Conservation (phyloP, 1,140 invertebrate genomes). For the Cyclina sinensis region DNA sequence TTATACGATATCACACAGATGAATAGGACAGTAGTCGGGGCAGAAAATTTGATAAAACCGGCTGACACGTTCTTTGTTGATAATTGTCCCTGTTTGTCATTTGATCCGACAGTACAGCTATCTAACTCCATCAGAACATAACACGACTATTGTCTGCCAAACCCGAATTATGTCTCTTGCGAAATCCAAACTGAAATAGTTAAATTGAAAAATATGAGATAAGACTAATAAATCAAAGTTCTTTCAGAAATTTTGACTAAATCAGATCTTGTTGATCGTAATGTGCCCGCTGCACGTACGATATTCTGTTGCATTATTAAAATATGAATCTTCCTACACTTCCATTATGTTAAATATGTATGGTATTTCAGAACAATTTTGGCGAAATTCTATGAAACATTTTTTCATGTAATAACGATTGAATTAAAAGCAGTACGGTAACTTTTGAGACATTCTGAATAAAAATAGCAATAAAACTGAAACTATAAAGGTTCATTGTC, state of each 20-base stretch:
- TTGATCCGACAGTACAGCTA: constrained; percentile 32
- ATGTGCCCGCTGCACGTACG: constrained; percentile 7
- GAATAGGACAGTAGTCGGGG: constrained; percentile 32
- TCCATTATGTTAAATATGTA: neutral
- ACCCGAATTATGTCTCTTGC: constrained; percentile 1
- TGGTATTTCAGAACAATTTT: neutral
- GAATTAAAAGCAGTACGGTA: no score
- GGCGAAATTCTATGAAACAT: no score
- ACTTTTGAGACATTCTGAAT: no score
- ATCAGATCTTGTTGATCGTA: neutral
- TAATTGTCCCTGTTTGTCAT: constrained; percentile 54
- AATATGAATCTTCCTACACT: neutral
- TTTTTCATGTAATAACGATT: no score
- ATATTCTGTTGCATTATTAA: neutral
- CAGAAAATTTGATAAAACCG: constrained; percentile 45
- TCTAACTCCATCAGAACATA: constrained; percentile 43
- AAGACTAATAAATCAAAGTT: constrained; percentile 54
- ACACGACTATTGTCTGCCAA: constrained; percentile 45
- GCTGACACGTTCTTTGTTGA: constrained; percentile 56
- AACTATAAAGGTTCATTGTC: no score
- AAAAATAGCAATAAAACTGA: no score
- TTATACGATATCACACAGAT: constrained; percentile 40
- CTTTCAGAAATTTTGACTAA: constrained; percentile 2
- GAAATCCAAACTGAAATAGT: constrained; percentile 51
- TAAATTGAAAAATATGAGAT: constrained; percentile 63